Conservation (phyloP, 1,140 invertebrate genomes). For the Myzus persicae region DNA sequence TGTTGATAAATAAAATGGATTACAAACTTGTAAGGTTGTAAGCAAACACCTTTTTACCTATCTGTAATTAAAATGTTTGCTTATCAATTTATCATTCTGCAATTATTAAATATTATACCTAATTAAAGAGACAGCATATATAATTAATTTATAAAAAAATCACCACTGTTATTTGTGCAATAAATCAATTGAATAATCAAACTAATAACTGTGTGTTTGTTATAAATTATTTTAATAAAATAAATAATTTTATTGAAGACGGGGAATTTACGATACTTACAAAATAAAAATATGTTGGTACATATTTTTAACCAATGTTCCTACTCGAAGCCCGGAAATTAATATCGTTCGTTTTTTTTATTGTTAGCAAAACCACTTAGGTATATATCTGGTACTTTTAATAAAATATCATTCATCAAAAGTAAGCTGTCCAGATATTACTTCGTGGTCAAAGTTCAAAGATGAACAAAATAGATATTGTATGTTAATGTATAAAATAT, state of each 20-base stretch:
- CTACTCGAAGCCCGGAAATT: neutral
- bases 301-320: neutral
- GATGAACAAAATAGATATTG: neutral
- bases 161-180: neutral
- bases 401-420: conserved; percentile 19
- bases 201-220: neutral
- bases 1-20: neutral
- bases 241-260: neutral
- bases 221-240: neutral
- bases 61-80: neutral
- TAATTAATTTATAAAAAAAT: neutral
- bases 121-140: neutral
- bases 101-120: neutral
- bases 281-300: neutral
- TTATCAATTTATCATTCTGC: neutral
- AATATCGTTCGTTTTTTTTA: neutral
- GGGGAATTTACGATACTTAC: neutral
- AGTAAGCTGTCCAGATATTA: neutral
- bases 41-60: neutral
- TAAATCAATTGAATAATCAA: neutral
- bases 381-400: neutral
- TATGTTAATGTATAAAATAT: neutral
- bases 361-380: neutral
- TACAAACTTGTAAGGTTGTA: neutral
- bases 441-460: neutral